phyloP scores from a whole-genome alignment of 2,888 invertebrate genomes.

The Ectemnius continuus region DNA sequence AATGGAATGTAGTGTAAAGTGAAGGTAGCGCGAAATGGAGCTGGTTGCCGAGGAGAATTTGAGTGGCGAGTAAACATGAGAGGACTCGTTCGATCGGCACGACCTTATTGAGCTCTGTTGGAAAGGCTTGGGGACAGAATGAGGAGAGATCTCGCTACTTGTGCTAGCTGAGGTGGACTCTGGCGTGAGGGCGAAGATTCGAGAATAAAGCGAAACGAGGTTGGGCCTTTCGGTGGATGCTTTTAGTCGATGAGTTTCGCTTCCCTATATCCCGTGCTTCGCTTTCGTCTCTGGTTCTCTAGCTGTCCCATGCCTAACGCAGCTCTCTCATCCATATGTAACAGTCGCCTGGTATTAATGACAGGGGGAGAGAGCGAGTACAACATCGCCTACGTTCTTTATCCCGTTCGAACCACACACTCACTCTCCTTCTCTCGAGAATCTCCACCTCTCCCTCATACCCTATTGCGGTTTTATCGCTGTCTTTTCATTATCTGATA shows the following conservation, averaged over 20 bases:
- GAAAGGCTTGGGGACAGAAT: neutral
- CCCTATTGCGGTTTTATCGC: conserved; percentile 68
- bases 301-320: conserved; percentile 67
- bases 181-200: conserved; percentile 50
- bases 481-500: conserved; percentile 74
- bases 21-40: conserved; percentile 25
- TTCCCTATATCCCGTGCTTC: conserved; percentile 72
- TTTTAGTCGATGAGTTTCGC: conserved; percentile 77
- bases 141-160: conserved; percentile 2
- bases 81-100: conserved; percentile 51
- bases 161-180: neutral
- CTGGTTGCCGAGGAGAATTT: conserved; percentile 41
- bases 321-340: conserved; percentile 77
- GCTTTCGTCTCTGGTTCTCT: conserved; percentile 69
- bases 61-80: conserved; percentile 56
- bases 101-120: conserved; percentile 47
- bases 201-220: conserved; percentile 71
- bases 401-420: conserved; percentile 46
- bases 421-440: conserved; percentile 24
- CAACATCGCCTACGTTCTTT: conserved; percentile 66
- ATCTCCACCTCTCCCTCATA: conserved; percentile 34
- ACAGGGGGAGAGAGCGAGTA: conserved; percentile 66
- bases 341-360: conserved; percentile 78
- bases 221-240: conserved; percentile 72
- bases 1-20: conserved; percentile 29